These are phyloP conservation scores for Poeciliopsis retropinna DNA, from an alignment of 2,113 vertebrate species.

Conservation along the genomic window DNA sequence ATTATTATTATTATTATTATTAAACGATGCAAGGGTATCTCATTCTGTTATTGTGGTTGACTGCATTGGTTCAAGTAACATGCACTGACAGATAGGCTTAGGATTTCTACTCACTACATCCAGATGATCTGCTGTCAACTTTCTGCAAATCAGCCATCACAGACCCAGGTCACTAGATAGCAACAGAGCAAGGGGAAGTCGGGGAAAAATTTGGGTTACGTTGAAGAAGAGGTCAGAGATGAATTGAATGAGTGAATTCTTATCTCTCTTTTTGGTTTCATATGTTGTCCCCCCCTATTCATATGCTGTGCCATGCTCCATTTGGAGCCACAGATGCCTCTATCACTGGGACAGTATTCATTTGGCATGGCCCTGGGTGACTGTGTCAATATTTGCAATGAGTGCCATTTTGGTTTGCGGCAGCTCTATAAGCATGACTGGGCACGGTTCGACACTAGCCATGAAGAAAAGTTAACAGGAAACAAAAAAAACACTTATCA, in stretches of 20 bases:
- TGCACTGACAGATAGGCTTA: conserved; percentile 36
- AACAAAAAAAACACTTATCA: conserved; percentile 23
- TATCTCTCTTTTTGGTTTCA: neutral
- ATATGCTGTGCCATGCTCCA: conserved; percentile 54
- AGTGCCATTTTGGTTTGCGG: conserved; percentile 63
- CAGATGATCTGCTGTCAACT: conserved; percentile 35
- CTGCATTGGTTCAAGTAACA: conserved; percentile 33
- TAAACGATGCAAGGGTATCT: conserved; percentile 3
- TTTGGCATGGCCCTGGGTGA: conserved; percentile 63
- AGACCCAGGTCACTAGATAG: neutral
- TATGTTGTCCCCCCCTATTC: conserved; percentile 23
- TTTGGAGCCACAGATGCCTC: conserved; percentile 71
- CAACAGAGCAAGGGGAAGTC: conserved; percentile 3
- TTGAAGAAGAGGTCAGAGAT: neutral
- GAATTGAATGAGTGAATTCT: neutral
- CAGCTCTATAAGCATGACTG: conserved; percentile 49
- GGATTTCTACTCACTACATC: conserved; percentile 31
- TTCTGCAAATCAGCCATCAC: conserved; percentile 31
- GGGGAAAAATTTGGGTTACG: neutral
- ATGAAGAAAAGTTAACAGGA: conserved; percentile 56
- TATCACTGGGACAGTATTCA: conserved; percentile 55
- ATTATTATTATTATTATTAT: neutral
- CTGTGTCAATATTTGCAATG: conserved; percentile 74
- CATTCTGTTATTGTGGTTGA: conserved; percentile 5
- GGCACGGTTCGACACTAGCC: conserved; percentile 27